phyloP scores from a whole-genome alignment of 64 coral and sea anemone species.

The Orbicella faveolata region DNA sequence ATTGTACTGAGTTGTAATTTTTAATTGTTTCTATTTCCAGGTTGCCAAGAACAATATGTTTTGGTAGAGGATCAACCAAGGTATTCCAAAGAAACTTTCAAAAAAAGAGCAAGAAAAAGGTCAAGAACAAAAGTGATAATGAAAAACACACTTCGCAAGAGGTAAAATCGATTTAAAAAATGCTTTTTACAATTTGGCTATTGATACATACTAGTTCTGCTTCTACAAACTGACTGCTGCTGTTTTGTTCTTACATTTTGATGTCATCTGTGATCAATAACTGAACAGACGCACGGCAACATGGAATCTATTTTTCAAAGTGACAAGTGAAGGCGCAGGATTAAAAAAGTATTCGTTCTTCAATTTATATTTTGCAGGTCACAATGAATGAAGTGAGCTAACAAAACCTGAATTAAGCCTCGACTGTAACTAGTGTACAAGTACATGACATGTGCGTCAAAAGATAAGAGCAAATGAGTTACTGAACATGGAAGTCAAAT shows the following conservation, averaged over 20 bases:
- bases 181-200: neutral
- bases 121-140: neutral
- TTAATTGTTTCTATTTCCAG: neutral
- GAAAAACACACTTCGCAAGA: neutral
- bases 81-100: slow-evolving; percentile 23
- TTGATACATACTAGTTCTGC: no score
- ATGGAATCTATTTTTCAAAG: no score
- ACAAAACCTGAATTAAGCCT: neutral
- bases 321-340: no score
- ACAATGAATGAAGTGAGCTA: slow-evolving; percentile 50
- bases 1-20: no score
- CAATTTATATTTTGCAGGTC: slow-evolving; percentile 23
- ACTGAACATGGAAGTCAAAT: no score
- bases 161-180: neutral
- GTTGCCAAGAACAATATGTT: slow-evolving; percentile 58
- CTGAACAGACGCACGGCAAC: no score
- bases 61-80: slow-evolving; percentile 53
- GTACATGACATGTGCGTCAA: no score
- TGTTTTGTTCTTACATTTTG: no score
- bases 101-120: slow-evolving; percentile 25
- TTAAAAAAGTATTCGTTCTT: no score
- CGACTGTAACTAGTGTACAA: no score
- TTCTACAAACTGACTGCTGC: neutral
- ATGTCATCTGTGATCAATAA: no score
- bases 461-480: no score